phyloP scores from a whole-genome alignment of 2,888 invertebrate species.

The Dicroscelio sp. region DNA sequence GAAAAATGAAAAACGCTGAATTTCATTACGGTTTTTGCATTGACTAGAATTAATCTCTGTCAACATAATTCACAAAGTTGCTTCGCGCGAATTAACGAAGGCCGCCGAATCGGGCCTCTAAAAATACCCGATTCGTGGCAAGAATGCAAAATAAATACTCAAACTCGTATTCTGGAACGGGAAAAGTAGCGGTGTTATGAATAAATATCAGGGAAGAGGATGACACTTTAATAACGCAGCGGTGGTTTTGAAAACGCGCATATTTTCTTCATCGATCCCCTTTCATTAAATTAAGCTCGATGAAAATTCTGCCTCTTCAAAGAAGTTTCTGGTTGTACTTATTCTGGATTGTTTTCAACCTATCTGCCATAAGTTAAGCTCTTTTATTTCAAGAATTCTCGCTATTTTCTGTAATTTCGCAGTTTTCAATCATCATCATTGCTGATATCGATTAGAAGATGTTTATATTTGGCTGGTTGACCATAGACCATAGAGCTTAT shows the following conservation, averaged over 20 bases:
- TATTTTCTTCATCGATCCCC: slow-evolving; percentile 23
- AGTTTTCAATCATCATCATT: no score
- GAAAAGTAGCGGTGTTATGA: slow-evolving; percentile 60
- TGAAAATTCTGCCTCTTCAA: no score
- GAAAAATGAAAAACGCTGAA: slow-evolving; percentile 12
- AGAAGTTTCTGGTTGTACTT: no score
- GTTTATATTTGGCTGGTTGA: no score
- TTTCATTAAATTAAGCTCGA: slow-evolving; percentile 23
- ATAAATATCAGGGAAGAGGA: slow-evolving; percentile 52
- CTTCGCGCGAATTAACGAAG: slow-evolving; percentile 63
- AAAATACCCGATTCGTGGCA: slow-evolving; percentile 55
- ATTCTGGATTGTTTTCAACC: no score
- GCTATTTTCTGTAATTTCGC: no score
- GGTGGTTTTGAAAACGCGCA: slow-evolving; percentile 6
- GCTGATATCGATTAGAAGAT: no score
- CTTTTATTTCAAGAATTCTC: no score
- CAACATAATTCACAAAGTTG: slow-evolving; percentile 63
- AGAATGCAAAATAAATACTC: slow-evolving; percentile 68
- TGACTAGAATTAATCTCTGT: slow-evolving; percentile 53
- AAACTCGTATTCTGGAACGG: slow-evolving; percentile 39
- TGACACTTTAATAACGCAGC: slow-evolving; percentile 51
- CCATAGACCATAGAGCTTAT: no score
- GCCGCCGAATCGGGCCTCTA: slow-evolving; percentile 55
- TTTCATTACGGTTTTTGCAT: slow-evolving; percentile 32
- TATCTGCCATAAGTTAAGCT: no score